phyloP scores from a whole-genome alignment of 1,140 invertebrate species.

The Sarcophaga peregrina region DNA sequence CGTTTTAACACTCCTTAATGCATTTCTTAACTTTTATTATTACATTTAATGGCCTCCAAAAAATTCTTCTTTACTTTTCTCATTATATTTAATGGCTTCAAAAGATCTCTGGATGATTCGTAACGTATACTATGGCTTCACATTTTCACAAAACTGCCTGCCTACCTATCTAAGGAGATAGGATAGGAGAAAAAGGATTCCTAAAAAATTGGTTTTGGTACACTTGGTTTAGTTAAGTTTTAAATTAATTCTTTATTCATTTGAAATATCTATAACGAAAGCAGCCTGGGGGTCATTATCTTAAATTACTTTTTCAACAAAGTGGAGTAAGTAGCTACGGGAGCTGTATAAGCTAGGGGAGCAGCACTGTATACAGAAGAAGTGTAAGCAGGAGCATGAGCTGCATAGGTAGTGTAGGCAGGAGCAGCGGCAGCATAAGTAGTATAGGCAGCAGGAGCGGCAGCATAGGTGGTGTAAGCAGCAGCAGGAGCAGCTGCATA shows the following conservation, averaged over 20 bases:
- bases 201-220: too few relatives aligned
- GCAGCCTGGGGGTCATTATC: background rate
- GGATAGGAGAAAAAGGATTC: too few relatives aligned
- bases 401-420: constrained; percentile 48
- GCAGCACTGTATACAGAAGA: constrained; percentile 50
- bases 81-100: too few relatives aligned
- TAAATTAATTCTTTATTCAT: background rate
- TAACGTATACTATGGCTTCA: too few relatives aligned
- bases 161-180: too few relatives aligned
- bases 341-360: constrained; percentile 44
- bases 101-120: too few relatives aligned
- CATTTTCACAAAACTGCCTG: too few relatives aligned
- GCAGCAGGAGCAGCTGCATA: constrained; percentile 54
- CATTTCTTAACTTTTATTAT: too few relatives aligned
- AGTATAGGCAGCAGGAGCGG: constrained; percentile 23
- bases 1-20: too few relatives aligned
- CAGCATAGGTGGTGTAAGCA: constrained; percentile 49
- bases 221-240: too few relatives aligned
- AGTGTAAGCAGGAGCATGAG: constrained; percentile 51
- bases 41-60: too few relatives aligned
- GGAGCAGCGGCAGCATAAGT: constrained; percentile 54
- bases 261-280: background rate
- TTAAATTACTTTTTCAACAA: constrained; percentile 34
- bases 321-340: constrained; percentile 10
- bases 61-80: too few relatives aligned